Evolutionary conservation across 2,888 invertebrate species (phyloP), one percentile per base, ranked within the genome.

Genomic region (Phragmatobia fuliginosa): DNA sequence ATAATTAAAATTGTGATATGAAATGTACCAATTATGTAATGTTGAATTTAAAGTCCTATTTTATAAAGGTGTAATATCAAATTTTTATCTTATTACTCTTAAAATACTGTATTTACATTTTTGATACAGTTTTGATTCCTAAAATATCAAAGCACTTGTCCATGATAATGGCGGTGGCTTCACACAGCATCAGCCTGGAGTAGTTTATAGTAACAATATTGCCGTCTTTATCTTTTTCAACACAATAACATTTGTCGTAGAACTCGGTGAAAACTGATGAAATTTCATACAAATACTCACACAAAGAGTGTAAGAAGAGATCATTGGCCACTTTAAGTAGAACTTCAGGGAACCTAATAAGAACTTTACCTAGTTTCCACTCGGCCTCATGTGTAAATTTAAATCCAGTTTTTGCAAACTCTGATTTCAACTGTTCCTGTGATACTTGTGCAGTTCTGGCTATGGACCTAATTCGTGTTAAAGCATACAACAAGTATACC

Each of bases 171-270:
- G 99, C 99, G 4, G 99, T 98, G 11, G 97, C 98, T 96, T 99
- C 99, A 86, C 98, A 98, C 4, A 99, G 94, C 82, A 99, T 96
- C 80, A 99, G 96, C 73, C 99, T 96, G 74, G 97, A 97, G 89
- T 97, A 97, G 89, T 99, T 97, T 14, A 99, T 96, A 86, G 97
- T 97, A 1, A 97, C 91, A 80, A 98, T 97, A 87, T 97, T 96
- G 0, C 99, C 99, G 59, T 94, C 95, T 74, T 96, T 96, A 91
- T 99, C 97, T 90, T 98, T 99, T 90, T 99, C 99, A 66, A 99
- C 97, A 88, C 99, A 99, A 88, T 99, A 99, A 91, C 99, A 99
- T 83, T 96, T 97, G 88, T 99, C 99, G 91, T 99, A 99, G 92
- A 99, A 99, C 90, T 99, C 99, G 0, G 98, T 97, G 89, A 99